Base-by-base conservation (phyloP, 2,888 invertebrate species). In the Thereva nobilitata region DNA sequence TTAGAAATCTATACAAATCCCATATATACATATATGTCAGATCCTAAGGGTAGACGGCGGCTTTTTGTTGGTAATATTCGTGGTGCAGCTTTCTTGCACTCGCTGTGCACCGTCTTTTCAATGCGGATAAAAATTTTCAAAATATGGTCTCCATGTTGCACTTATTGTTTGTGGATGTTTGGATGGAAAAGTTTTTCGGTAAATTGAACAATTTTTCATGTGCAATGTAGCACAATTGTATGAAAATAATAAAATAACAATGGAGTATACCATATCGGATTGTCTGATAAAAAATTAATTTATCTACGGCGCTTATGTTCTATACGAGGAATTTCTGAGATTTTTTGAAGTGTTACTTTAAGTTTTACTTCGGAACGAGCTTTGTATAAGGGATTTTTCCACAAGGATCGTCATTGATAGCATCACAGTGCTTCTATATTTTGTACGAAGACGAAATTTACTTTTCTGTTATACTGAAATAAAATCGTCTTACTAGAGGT, bases 171-270 rank as follows among this genome's bases (percentile, higher is more conserved):
- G 50, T 42, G 42, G 8, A 9, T n/a, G 42, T 34, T 10, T 53
- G 55, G n/a, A 12, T 7, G 4, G 38, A 40, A 37, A 23, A 42
- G 37, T 63, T 67, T 67, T 67, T 45, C 55, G 42, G 54, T 47
- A 63, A 67, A 67, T 67, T 67, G 47, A 67, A 67, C 67, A 61
- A 63, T 67, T 67, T 67, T 50, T 63, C 67, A 67, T 63, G 55
- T 67, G 54, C 63, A 55, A 40, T 63, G 23, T 41, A 50, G 55
- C 59, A 23, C 34, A 47, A 23, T 23, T 35, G 4, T 9, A 10
- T 23, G 41, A 10, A 37, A 12, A 10, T 47, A 41, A 59, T 38
- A 59, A 47, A 59, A 59, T 59, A 59, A 59, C 57, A 59, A 59
- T 42, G 12, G 56, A 23, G 23, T 23, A 23, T 23, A 23, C 23